A percentile compares a stretch with the other conserved stretches of the same genome.
These are phyloP conservation scores for Drosophila paranaensis DNA, from an alignment of 2,888 invertebrate genomes.

Conservation along the genomic window DNA sequence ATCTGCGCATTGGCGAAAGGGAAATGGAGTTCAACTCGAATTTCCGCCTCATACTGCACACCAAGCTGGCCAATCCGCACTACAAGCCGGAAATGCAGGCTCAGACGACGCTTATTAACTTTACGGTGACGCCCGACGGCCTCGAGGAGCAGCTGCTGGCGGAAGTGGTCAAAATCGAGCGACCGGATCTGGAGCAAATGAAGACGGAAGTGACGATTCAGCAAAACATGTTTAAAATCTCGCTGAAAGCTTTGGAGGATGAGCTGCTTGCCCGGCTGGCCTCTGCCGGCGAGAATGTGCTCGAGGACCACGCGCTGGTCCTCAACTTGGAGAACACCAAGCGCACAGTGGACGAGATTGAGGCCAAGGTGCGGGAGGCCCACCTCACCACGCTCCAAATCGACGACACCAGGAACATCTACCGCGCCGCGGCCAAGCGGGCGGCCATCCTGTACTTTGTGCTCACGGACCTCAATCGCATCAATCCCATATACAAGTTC, in stretches of 20 bases:
- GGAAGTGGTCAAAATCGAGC: constrained; percentile 96
- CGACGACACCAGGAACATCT: constrained; percentile 95
- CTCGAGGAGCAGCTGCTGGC: constrained; percentile 97
- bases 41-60: constrained; percentile 95
- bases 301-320: constrained; percentile 95
- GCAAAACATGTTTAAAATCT: constrained; percentile 97
- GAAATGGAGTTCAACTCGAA: constrained; percentile 94
- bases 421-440: constrained; percentile 93
- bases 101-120: constrained; percentile 97
- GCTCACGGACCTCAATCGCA: constrained; percentile 94
- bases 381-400: constrained; percentile 95
- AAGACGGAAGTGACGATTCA: constrained; percentile 95
- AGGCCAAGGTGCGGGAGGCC: constrained; percentile 93
- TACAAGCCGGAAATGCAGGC: constrained; percentile 99
- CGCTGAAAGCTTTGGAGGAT: constrained; percentile 95
- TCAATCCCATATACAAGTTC: constrained; percentile 98
- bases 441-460: constrained; percentile 97
- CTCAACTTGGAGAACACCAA: constrained; percentile 97
- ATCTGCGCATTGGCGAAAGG: constrained; percentile 94
- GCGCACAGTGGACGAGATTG: constrained; percentile 95
- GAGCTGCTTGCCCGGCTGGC: constrained; percentile 94
- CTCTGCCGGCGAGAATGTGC: constrained; percentile 95
- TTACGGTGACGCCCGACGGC: constrained; percentile 97
- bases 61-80: constrained; percentile 97
- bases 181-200: constrained; percentile 94